Conservation (phyloP, 1,140 invertebrate species). For the Drosophila burlai region DNA sequence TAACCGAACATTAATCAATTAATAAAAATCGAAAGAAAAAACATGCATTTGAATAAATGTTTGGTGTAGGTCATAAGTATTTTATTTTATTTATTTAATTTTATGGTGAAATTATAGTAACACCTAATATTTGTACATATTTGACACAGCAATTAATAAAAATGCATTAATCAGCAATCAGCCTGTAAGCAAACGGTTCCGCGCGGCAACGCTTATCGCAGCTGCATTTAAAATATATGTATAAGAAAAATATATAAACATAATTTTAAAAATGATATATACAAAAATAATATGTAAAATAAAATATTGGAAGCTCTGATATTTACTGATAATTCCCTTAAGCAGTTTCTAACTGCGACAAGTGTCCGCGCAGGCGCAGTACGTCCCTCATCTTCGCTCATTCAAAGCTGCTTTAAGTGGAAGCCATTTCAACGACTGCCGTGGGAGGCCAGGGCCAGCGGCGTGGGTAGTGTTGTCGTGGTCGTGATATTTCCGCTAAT, state of each 20-base stretch:
- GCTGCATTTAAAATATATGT: not conserved
- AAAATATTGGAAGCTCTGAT: not conserved
- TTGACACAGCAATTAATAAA: not conserved
- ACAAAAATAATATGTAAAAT: too few relatives aligned
- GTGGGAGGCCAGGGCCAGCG: conserved; percentile 45
- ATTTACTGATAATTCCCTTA: not conserved
- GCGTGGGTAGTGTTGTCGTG: conserved; percentile 7
- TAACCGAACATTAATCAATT: too few relatives aligned
- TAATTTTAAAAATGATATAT: not conserved
- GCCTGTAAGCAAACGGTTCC: conserved; percentile 30
- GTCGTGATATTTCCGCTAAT: conserved; percentile 30
- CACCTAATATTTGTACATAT: not conserved
- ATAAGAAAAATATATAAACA: not conserved
- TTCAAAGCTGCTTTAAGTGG: too few relatives aligned
- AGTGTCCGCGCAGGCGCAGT: not conserved
- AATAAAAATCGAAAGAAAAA: too few relatives aligned
- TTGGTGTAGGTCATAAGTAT: not conserved
- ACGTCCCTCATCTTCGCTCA: too few relatives aligned
- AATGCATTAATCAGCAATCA: conserved; percentile 6
- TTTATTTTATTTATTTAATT: not conserved
- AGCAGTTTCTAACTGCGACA: not conserved
- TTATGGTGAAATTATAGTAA: not conserved
- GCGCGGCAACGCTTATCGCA: conserved; percentile 44
- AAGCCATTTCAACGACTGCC: conserved; percentile 12
- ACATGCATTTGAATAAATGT: not conserved